Base-by-base conservation (phyloP, 2,797 vertebrate species). In the Propithecus perrieri region DNA sequence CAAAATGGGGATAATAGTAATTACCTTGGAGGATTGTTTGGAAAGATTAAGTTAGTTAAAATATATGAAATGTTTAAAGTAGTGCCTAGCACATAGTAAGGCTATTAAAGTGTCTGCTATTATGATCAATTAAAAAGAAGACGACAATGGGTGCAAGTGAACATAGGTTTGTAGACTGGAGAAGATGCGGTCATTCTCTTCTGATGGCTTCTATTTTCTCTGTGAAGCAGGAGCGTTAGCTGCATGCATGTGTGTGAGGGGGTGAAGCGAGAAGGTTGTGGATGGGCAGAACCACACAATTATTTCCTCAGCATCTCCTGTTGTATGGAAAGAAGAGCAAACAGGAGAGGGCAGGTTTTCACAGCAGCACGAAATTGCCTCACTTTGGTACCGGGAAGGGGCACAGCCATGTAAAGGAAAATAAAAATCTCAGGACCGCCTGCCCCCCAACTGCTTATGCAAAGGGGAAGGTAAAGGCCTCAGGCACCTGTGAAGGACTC, bases 31-130 rank as follows among this genome's bases (percentile, higher is more conserved):
- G 67, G 65, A 55, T 59, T 92, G 43, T 57, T 85, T 84, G 78
- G 85, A 50, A 88, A 84, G 46, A 78, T 88, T 92, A 72, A 76
- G 53, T 35, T 80, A 38, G 50, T 85, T 78, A 84, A 93, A 53
- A 85, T n/a, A 59, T 33, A 46, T 41, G 28, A 92, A 91, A 67
- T 69, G 72, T 76, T 59, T 75, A 20, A 89, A 81, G 57, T 61
- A 74, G 72, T 95, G 74, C 50, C 74, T 89, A 46, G 35, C 84
- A 53, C 20, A 15, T 35, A 46, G 48, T 76, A 61, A 93, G 76
- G 63, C 83, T 86, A 15, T 46, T 67, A 8, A 93, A 7, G 18
- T 67, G 46, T 81, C 83, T 85, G 71, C 69, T 88, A 4, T 65
- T 88, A 35, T 50, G 43, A 75, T 41, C 33, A 33, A 78, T 91